phyloP scores from a whole-genome alignment of 2,113 vertebrate genomes.

The Anoplopoma fimbria region DNA sequence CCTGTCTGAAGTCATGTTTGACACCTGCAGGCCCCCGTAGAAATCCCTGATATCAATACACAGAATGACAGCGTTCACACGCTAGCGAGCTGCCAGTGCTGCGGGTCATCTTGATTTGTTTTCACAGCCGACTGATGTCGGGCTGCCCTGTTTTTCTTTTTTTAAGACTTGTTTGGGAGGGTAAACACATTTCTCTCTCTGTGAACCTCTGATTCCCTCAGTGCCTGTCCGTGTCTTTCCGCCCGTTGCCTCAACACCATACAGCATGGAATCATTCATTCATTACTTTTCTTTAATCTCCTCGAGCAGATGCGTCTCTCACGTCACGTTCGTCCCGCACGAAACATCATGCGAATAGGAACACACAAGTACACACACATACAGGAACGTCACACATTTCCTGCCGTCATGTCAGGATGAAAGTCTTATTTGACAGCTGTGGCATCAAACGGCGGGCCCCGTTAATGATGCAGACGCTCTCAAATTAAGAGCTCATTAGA shows the following conservation, averaged over 20 bases:
- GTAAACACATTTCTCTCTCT: constrained; percentile 33
- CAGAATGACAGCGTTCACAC: constrained; percentile 21
- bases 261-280: neutral
- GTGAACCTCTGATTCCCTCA: constrained; percentile 4
- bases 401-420: constrained; percentile 43
- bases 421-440: constrained; percentile 67
- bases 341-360: neutral
- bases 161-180: constrained; percentile 41
- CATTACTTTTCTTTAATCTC: neutral
- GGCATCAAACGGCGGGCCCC: constrained; percentile 64
- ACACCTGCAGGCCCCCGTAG: constrained; percentile 53
- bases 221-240: neutral
- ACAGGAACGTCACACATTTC: constrained; percentile 9
- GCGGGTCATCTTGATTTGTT: constrained; percentile 27
- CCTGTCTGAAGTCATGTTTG: constrained; percentile 52
- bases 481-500: constrained; percentile 73
- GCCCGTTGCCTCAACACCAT: neutral
- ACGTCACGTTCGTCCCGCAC: neutral
- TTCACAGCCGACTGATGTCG: constrained; percentile 42
- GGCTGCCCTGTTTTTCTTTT: constrained; percentile 22
- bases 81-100: constrained; percentile 33
- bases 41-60: constrained; percentile 29
- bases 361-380: neutral
- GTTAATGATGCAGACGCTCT: constrained; percentile 70
- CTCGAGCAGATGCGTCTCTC: neutral